Conservation (phyloP, 2,888 invertebrate species). For the Parnassius smintheus region DNA sequence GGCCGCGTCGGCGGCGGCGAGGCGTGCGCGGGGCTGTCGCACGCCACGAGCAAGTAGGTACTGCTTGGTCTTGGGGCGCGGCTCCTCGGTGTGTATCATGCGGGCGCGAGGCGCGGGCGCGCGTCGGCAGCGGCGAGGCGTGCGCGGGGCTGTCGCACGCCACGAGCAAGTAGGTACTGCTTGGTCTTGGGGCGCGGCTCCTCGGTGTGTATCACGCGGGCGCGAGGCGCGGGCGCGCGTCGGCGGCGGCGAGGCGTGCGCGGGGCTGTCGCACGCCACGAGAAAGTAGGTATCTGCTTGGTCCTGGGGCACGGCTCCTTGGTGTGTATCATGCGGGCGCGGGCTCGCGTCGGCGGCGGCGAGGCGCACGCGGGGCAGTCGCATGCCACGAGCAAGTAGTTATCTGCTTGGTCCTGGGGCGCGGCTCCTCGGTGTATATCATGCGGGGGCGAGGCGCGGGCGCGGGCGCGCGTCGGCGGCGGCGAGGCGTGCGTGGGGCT, state of each 20-base stretch:
- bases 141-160: no score
- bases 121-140: constrained; percentile 41
- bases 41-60: constrained; percentile 36
- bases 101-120: constrained; percentile 77
- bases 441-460: constrained; percentile 83
- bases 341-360: constrained; percentile 45
- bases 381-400: neutral
- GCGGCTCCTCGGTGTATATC: constrained; percentile 86
- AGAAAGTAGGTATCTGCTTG: constrained; percentile 75
- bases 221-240: constrained; percentile 70
- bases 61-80: constrained; percentile 83
- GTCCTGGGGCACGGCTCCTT: constrained; percentile 83
- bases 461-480: constrained; percentile 47
- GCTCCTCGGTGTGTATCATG: constrained; percentile 89
- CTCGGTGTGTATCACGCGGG: constrained; percentile 88
- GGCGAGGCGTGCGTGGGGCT: constrained; percentile 25
- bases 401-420: constrained; percentile 84
- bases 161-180: constrained; percentile 58
- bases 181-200: constrained; percentile 82
- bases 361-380: constrained; percentile 16
- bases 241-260: constrained; percentile 37
- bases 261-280: no score
- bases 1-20: constrained; percentile 44
- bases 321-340: constrained; percentile 86
- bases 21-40: constrained; percentile 10